Evolutionary conservation across 2,888 invertebrate species (phyloP).

Genomic region (Candidula unifasciata): DNA sequence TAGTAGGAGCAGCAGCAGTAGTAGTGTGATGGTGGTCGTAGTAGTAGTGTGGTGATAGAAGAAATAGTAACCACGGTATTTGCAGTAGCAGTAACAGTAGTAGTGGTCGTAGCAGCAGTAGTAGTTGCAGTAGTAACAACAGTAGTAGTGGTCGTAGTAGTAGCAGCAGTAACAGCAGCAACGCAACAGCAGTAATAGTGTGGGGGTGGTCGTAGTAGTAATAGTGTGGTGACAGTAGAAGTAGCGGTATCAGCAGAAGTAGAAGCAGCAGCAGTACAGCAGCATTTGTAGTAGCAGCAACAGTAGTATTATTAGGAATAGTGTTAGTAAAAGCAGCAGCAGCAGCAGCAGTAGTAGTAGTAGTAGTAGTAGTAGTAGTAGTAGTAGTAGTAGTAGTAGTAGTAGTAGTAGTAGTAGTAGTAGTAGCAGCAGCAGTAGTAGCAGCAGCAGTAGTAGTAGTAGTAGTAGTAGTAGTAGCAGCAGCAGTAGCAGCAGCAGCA

Average conservation of each 20-base stretch:
- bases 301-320: not conserved
- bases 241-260: not conserved
- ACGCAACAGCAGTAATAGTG: not conserved
- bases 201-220: too few relatives aligned
- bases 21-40: too few relatives aligned
- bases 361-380: constrained; percentile 20
- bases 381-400: constrained; percentile 26
- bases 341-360: constrained; percentile 15
- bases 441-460: not conserved
- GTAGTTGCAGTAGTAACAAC: too few relatives aligned
- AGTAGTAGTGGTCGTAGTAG: too few relatives aligned
- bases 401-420: constrained; percentile 18
- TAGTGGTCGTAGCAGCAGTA: too few relatives aligned
- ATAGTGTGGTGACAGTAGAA: not conserved
- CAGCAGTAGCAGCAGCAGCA: too few relatives aligned
- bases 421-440: constrained; percentile 25
- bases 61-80: too few relatives aligned
- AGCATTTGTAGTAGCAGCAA: not conserved
- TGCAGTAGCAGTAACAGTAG: too few relatives aligned
- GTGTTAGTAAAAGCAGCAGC: not conserved
- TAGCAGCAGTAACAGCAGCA: not conserved
- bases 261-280: not conserved
- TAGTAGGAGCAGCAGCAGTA: too few relatives aligned
- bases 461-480: too few relatives aligned
- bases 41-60: not conserved